phyloP scores from a whole-genome alignment of 1,140 invertebrate species.

The Steinernema khuongi region DNA sequence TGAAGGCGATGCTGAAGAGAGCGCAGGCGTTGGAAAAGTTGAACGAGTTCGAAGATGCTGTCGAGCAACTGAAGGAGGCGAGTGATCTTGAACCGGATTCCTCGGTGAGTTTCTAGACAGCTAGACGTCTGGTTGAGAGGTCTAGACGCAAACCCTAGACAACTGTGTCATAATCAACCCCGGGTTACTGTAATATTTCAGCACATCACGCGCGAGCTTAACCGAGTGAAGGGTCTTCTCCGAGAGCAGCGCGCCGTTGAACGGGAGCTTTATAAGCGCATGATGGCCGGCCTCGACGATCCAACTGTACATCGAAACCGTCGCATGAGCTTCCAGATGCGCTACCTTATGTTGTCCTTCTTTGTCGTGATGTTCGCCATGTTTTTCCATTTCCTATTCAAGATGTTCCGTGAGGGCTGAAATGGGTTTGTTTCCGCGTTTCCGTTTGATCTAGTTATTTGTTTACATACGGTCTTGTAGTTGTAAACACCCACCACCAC shows the following conservation, averaged over 20 bases:
- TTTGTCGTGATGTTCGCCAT: constrained; percentile 4
- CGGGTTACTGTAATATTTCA: neutral
- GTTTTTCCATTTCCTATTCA: constrained; percentile 9
- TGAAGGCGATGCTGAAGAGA: neutral
- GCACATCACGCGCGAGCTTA: neutral
- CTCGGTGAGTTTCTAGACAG: neutral
- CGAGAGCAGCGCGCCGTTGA: neutral
- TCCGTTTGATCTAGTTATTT: constrained; percentile 4
- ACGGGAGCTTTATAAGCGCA: neutral
- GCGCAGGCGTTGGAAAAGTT: neutral
- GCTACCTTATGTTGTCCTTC: neutral
- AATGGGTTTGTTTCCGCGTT: neutral
- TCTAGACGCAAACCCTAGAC: too few relatives aligned
- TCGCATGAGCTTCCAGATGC: constrained; percentile 3
- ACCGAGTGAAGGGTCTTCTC: neutral
- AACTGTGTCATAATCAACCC: too few relatives aligned
- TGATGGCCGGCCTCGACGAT: neutral
- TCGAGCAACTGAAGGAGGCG: neutral
- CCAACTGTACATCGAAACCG: neutral
- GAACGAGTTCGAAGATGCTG: neutral
- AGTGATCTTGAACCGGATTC: neutral
- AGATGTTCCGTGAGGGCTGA: constrained; percentile 10
- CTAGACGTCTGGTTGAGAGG: neutral
- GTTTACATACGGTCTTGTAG: neutral
- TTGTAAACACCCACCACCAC: neutral